These are phyloP conservation scores for Trichonephila clavipes DNA, from an alignment of 1,140 invertebrate genomes.

Conservation along the genomic window DNA sequence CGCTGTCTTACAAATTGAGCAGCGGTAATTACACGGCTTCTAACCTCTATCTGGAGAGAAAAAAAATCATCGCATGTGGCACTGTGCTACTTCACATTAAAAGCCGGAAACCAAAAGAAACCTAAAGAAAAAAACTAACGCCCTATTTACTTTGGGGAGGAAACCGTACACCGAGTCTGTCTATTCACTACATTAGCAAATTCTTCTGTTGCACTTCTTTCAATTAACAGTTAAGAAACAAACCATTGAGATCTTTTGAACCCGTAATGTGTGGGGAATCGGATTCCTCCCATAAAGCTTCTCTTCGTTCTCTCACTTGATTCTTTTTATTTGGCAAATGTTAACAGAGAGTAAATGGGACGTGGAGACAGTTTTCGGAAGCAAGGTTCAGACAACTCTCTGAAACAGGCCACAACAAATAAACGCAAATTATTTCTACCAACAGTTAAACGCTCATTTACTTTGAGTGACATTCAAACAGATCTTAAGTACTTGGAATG, in stretches of 20 bases:
- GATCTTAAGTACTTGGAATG: conserved; percentile 27
- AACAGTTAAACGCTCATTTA: conserved; percentile 38
- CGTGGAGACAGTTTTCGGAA: conserved; percentile 52
- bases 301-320: background rate
- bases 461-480: conserved; percentile 43
- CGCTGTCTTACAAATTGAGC: background rate
- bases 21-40: background rate
- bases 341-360: conserved; percentile 48
- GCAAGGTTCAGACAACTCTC: conserved; percentile 14
- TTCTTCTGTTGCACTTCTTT: background rate
- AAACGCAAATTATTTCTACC: conserved; percentile 46
- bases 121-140: conserved; percentile 5
- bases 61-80: background rate
- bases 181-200: conserved; percentile 8
- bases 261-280: conserved; percentile 26
- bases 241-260: conserved; percentile 18
- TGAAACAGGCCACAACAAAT: conserved; percentile 12
- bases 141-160: conserved; percentile 27
- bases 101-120: conserved; percentile 21
- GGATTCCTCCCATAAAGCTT: background rate
- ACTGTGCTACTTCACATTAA: conserved; percentile 10
- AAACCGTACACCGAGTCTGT: conserved; percentile 7
- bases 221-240: conserved; percentile 14
- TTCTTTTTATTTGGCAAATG: conserved; percentile 41
- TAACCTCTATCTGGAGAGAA: background rate